Conservation (phyloP, 2,888 invertebrate genomes). For the Tipula unca region DNA sequence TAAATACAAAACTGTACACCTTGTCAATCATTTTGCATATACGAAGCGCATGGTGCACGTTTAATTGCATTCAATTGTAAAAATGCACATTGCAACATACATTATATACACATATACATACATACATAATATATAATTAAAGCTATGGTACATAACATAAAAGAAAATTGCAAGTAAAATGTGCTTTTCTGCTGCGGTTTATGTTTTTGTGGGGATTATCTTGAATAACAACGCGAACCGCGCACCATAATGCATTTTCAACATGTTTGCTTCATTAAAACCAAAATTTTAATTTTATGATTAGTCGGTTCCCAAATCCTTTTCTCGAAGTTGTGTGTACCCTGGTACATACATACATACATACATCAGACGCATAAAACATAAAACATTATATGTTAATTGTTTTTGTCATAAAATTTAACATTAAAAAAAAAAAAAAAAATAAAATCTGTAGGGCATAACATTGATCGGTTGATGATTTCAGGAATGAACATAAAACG, state of each 20-base stretch:
- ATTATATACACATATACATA: not conserved
- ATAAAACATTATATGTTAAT: not conserved
- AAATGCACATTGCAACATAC: too few species aligned
- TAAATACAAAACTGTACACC: not conserved
- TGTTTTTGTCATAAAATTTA: not conserved
- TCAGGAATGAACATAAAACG: not conserved
- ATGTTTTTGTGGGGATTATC: too few species aligned
- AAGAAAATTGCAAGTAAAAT: not conserved
- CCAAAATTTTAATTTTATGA: not conserved
- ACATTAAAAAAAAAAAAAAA: not conserved
- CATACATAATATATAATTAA: not conserved
- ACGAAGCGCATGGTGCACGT: not conserved
- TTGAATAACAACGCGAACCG: not conserved
- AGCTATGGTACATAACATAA: not conserved
- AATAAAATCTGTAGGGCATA: not conserved
- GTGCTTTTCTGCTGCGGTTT: not conserved
- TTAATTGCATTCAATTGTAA: not conserved
- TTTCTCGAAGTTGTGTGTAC: not conserved
- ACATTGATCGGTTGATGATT: slow-evolving; percentile 14
- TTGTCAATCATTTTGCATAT: not conserved
- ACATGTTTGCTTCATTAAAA: not conserved
- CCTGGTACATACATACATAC: not conserved
- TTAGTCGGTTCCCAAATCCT: not conserved
- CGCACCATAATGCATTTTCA: not conserved
- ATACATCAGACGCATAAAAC: not conserved